Evolutionary conservation across 64 coral and sea anemone species (phyloP).

Genomic region (Montipora cactus): DNA sequence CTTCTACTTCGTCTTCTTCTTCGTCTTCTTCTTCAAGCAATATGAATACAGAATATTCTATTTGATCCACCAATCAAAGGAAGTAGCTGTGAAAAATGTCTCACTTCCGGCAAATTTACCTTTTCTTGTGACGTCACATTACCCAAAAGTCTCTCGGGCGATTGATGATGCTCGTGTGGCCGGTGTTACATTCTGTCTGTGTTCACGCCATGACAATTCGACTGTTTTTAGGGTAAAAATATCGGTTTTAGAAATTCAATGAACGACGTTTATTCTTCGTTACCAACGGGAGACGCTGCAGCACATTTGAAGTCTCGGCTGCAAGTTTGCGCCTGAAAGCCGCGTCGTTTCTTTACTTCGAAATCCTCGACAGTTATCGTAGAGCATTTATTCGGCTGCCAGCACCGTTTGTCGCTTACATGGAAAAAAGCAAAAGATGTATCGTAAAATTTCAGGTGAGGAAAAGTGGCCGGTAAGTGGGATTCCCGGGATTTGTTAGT

Average conservation of each 20-base stretch:
- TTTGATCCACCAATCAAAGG: not conserved
- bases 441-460: conserved; percentile 36
- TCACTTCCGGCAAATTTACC: conserved; percentile 35
- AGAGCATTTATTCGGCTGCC: conserved; percentile 44
- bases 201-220: conserved; percentile 63
- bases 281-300: conserved; percentile 41
- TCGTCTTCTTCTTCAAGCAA: not conserved
- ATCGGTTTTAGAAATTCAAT: conserved; percentile 33
- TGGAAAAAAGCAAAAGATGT: conserved; percentile 34
- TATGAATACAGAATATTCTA: not conserved
- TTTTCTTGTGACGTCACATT: conserved; percentile 50
- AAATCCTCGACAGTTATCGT: conserved; percentile 37
- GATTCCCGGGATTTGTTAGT: conserved; percentile 64
- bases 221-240: conserved; percentile 48
- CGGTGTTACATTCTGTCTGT: conserved; percentile 63
- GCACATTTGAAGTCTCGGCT: conserved; percentile 19
- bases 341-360: conserved; percentile 14
- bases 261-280: conserved; percentile 7
- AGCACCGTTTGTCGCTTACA: not conserved
- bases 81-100: conserved; percentile 6
- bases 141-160: conserved; percentile 33
- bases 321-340: conserved; percentile 24
- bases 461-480: conserved; percentile 39
- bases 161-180: conserved; percentile 65
- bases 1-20: not conserved